A percentile compares a stretch with the other conserved stretches of the same genome.
Conservation (phyloP, 2,113 vertebrate species). For the Vombatus ursinus region DNA sequence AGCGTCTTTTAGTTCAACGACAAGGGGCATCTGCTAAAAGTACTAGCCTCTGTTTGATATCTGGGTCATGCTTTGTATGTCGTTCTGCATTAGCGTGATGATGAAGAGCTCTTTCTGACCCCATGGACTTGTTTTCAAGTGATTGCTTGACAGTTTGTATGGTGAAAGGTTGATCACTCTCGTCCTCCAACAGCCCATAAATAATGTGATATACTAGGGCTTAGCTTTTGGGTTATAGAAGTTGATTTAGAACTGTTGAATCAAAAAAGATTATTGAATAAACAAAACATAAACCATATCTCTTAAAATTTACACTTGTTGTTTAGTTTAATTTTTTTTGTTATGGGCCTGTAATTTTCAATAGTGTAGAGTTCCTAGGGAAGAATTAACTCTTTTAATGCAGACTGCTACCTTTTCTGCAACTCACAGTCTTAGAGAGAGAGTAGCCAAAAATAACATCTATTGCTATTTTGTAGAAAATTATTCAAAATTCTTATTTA, state of each 20-base stretch:
- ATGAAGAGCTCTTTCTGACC: conserved; percentile 19
- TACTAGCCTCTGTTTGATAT: conserved; percentile 13
- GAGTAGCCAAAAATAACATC: not conserved
- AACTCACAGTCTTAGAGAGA: not conserved
- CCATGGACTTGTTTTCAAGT: conserved; percentile 34
- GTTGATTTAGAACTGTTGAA: not conserved
- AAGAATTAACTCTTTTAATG: not conserved
- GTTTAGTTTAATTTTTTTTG: not conserved
- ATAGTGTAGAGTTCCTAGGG: not conserved
- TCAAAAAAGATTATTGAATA: conserved; percentile 36
- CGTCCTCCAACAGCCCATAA: conserved; percentile 43
- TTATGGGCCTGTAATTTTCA: not conserved
- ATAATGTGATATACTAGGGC: conserved; percentile 33
- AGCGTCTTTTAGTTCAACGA: not conserved
- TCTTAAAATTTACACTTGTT: conserved; percentile 11
- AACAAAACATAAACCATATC: not conserved
- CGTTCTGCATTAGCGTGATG: conserved; percentile 39
- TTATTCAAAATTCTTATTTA: conserved; percentile 34
- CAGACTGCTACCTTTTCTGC: not conserved
- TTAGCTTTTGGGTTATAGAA: not conserved
- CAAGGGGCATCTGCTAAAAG: conserved; percentile 29
- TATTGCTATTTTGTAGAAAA: conserved; percentile 41
- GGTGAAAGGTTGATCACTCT: conserved; percentile 19
- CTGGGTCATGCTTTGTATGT: conserved; percentile 52
- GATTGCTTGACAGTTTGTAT: conserved; percentile 9